These are phyloP conservation scores for Euschistus heros DNA, from an alignment of 1,140 invertebrate species.

Conservation along the genomic window DNA sequence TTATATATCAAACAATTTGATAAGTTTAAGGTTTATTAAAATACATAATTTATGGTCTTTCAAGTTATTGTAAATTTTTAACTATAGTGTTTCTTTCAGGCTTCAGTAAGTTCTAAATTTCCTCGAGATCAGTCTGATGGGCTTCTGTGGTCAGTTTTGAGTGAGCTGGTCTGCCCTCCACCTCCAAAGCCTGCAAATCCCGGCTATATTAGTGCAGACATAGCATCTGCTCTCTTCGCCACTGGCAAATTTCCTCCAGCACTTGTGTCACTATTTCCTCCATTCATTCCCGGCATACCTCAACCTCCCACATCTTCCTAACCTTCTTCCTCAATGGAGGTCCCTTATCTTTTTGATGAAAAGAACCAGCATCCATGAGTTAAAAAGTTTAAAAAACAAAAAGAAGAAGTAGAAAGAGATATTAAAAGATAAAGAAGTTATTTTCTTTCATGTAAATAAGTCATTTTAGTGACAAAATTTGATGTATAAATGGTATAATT, in stretches of 20 bases:
- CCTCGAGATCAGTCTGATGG: conserved; percentile 32
- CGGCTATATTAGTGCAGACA: conserved; percentile 28
- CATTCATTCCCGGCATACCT: conserved; percentile 21
- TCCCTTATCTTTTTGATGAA: too few species aligned
- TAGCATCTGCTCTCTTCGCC: conserved; percentile 30
- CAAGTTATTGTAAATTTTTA: background rate
- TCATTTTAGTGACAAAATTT: too few species aligned
- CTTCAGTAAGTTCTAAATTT: conserved; percentile 31
- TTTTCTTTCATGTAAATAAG: too few species aligned
- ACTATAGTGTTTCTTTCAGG: conserved; percentile 26
- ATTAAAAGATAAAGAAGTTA: too few species aligned
- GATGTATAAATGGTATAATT: too few species aligned
- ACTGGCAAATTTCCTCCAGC: conserved; percentile 30
- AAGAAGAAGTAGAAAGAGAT: too few species aligned
- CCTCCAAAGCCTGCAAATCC: conserved; percentile 11
- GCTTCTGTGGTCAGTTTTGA: conserved; percentile 30
- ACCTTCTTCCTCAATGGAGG: too few species aligned
- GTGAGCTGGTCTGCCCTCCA: conserved; percentile 29
- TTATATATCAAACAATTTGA: too few species aligned
- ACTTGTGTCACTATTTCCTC: conserved; percentile 26
- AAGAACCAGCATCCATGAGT: too few species aligned
- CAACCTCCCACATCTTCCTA: background rate
- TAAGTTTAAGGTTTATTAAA: too few species aligned
- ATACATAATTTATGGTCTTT: too few species aligned
- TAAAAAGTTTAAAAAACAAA: too few species aligned